These are phyloP conservation scores for Tiaroga cobitis DNA, from an alignment of 2,797 vertebrate genomes.

Conservation along the genomic window DNA sequence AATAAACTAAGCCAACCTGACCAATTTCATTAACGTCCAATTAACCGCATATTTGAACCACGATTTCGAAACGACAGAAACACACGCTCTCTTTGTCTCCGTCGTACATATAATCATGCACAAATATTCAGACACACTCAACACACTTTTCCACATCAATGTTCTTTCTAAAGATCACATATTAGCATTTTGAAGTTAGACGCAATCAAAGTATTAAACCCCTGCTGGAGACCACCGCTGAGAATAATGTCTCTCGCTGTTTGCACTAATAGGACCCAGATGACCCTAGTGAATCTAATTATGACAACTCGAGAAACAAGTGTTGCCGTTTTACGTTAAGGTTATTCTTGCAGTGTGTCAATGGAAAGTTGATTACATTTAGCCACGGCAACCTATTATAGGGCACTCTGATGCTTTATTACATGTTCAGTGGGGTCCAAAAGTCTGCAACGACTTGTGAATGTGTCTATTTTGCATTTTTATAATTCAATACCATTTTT, in stretches of 20 bases:
- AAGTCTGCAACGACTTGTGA: not conserved
- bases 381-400: not conserved
- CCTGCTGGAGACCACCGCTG: slow-evolving; percentile 23
- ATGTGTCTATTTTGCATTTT: not conserved
- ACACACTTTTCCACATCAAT: slow-evolving; percentile 16
- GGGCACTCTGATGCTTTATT: not conserved
- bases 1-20: slow-evolving; percentile 34
- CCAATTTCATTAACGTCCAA: slow-evolving; percentile 3
- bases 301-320: not conserved
- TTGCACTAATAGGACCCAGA: slow-evolving; percentile 34
- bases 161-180: slow-evolving; percentile 30
- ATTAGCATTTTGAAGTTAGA: slow-evolving; percentile 28
- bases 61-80: slow-evolving; percentile 8
- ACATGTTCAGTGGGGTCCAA: not conserved
- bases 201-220: slow-evolving; percentile 23
- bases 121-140: not conserved
- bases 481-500: no score
- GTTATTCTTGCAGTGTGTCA: slow-evolving; percentile 9
- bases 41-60: slow-evolving; percentile 16
- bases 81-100: slow-evolving; percentile 34
- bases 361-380: not conserved
- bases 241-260: slow-evolving; percentile 15
- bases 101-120: not conserved
- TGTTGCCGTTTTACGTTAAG: slow-evolving; percentile 19
- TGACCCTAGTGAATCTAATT: slow-evolving; percentile 26